Evolutionary conservation across 64 coral and sea anemone genomes (phyloP).

Genomic region (Actinia tenebrosa): DNA sequence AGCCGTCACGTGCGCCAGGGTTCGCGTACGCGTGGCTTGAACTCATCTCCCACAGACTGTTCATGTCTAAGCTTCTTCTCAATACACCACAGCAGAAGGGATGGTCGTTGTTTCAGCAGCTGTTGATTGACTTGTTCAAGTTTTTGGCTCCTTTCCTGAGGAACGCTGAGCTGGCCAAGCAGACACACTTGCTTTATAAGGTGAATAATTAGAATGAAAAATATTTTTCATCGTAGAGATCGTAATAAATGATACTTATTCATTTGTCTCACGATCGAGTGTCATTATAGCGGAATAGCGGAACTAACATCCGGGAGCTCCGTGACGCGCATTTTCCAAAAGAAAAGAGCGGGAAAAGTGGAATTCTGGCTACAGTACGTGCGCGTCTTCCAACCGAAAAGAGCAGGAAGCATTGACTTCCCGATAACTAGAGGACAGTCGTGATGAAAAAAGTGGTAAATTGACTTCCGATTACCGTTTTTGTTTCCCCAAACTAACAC

Average conservation of each 20-base stretch:
- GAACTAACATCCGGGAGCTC: not conserved
- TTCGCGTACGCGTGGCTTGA: conserved; percentile 97
- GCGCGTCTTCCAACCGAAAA: not conserved
- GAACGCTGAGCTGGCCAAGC: conserved; percentile 92
- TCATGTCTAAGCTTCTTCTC: conserved; percentile 98
- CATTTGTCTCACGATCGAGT: too few relatives aligned
- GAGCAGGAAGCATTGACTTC: not conserved
- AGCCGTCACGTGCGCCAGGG: conserved; percentile 86
- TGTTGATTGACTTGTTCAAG: conserved; percentile 95
- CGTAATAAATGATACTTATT: too few relatives aligned
- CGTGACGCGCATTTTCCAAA: not conserved
- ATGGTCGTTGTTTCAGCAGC: conserved; percentile 92
- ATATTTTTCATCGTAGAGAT: too few relatives aligned
- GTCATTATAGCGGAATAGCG: too few relatives aligned
- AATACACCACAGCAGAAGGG: conserved; percentile 99
- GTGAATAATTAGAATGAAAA: conserved; percentile 13
- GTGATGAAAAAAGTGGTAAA: too few relatives aligned
- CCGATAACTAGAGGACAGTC: too few relatives aligned
- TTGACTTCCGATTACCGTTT: too few relatives aligned
- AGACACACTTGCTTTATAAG: conserved; percentile 93
- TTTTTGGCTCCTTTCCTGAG: conserved; percentile 97
- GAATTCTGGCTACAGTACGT: too few relatives aligned
- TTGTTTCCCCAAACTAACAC: too few relatives aligned
- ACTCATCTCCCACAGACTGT: conserved; percentile 86
- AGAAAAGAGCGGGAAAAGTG: not conserved